These are phyloP conservation scores for Nerophis ophidion DNA, from an alignment of 2,113 vertebrate genomes.

Conservation along the genomic window DNA sequence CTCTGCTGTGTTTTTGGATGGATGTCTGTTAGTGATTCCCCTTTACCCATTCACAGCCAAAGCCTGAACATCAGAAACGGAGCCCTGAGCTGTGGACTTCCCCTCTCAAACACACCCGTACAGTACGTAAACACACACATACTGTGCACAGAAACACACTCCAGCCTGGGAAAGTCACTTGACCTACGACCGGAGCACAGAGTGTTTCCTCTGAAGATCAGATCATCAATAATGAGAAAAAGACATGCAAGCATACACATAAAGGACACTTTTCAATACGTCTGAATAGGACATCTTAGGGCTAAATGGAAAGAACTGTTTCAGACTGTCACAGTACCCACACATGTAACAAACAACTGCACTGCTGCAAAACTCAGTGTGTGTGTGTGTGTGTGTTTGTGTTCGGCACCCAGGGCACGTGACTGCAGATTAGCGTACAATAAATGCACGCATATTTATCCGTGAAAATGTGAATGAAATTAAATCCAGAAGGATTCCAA, in stretches of 20 bases:
- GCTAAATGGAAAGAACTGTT: conserved; percentile 15
- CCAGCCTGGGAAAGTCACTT: conserved; percentile 73
- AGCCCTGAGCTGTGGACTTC: conserved; percentile 44
- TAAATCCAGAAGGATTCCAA: conserved; percentile 1
- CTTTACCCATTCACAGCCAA: conserved; percentile 20
- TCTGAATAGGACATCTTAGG: conserved; percentile 5
- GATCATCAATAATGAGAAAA: conserved; percentile 64
- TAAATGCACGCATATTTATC: conserved; percentile 6
- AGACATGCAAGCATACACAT: conserved; percentile 29
- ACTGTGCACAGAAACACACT: conserved; percentile 55
- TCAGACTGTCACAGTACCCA: conserved; percentile 18
- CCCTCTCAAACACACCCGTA: conserved; percentile 23
- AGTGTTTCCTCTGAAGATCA: conserved; percentile 64
- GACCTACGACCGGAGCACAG: conserved; percentile 57
- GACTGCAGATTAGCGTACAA: conserved; percentile 22
- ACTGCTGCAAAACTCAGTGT: conserved; percentile 44
- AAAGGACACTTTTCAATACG: conserved; percentile 16
- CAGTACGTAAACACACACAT: conserved; percentile 1
- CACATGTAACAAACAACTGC: conserved; percentile 25
- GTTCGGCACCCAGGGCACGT: conserved; percentile 9
- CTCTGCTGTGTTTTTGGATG: conserved; percentile 19
- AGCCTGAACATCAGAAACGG: conserved; percentile 37
- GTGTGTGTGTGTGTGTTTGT: conserved; percentile 22
- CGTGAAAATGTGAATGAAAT: conserved; percentile 8
- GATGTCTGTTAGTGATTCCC: conserved; percentile 47